Evolutionary conservation across 2,888 invertebrate genomes (phyloP).

Genomic region (Phragmatobia fuliginosa): DNA sequence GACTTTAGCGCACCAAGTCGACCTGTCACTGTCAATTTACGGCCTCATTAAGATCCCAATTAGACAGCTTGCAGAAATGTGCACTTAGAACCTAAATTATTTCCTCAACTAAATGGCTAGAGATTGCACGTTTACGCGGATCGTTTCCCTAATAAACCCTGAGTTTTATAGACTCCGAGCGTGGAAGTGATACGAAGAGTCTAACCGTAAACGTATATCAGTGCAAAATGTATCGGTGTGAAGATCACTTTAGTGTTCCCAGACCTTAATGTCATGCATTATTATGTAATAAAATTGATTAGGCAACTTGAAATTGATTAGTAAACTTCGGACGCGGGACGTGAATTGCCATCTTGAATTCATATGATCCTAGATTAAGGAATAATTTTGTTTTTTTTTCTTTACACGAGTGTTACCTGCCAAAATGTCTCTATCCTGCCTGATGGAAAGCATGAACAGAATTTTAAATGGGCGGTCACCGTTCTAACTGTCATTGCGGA

Average conservation of each 20-base stretch:
- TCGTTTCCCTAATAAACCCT: slow-evolving; percentile 13
- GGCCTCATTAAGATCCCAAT: slow-evolving; percentile 50
- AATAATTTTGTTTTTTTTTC: background rate
- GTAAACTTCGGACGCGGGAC: too few species aligned
- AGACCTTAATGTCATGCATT: background rate
- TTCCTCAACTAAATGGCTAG: slow-evolving; percentile 11
- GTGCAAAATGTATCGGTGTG: background rate
- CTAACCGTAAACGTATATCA: background rate
- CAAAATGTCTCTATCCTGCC: too few species aligned
- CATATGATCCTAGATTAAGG: background rate
- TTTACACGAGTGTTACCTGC: too few species aligned
- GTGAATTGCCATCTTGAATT: background rate
- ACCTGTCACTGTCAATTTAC: slow-evolving; percentile 33
- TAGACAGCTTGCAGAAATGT: slow-evolving; percentile 48
- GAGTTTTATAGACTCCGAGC: slow-evolving; percentile 17
- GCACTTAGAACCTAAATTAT: slow-evolving; percentile 45
- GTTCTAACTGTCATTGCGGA: too few species aligned
- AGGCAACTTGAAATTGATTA: background rate
- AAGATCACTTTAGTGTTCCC: background rate
- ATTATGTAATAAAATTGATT: background rate
- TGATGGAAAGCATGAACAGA: too few species aligned
- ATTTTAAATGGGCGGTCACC: too few species aligned
- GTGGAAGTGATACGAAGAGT: background rate
- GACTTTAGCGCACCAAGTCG: slow-evolving; percentile 2
- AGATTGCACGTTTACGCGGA: slow-evolving; percentile 21